Base-by-base conservation (phyloP, 2,888 invertebrate species). In the Epiperipatus broadwayi region DNA sequence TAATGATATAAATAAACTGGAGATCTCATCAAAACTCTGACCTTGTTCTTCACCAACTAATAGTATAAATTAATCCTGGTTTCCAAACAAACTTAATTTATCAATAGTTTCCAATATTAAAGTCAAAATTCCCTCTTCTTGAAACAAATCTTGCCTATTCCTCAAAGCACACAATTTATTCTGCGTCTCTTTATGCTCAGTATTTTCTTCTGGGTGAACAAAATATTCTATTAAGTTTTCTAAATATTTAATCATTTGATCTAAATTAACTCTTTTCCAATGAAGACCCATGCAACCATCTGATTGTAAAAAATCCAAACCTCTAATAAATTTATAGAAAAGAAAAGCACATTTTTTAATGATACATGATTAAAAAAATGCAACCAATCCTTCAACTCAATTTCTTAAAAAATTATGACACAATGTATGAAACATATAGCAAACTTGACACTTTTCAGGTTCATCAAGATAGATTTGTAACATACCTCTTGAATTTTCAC, bases 191-290 rank as follows among this genome's bases (percentile, higher is more conserved):
- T 99, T 97, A 61, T 97, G 97, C 55, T 93, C 95, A 89, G 60
- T 19, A 42, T 93, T 91, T 52, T 91, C 89, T 50, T 80, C 84
- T 1, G 97, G 99, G 55, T 97, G 95, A 3, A 91, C 89, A 63
- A 99, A 99, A 62, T 97, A 99, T 59, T 91, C 93, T 52, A 99
- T 99, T 47, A 99, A 71, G 68, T 99, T 97, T 57, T 97, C 95
- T 41, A 99, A 69, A 53, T 93, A 89, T 80, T 91, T 93, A 35
- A 93, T 83, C 78, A 99, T 95, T 63, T 93, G 97, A 42, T 77
- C 78, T 14, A 97, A 71, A 59, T 93, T 91, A 2, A 95, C 53
- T 34, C 47, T 49, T 21, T 52, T 49, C 63, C 64, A 66, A 30
- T 51, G 51, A 3, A 46, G 19, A 10, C 52, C 48, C 20, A 50